Percentiles rank a stretch among this genome's conserved stretches.
Conservation (phyloP, 2,797 vertebrate genomes). For the Enteromius trimaculatus region DNA sequence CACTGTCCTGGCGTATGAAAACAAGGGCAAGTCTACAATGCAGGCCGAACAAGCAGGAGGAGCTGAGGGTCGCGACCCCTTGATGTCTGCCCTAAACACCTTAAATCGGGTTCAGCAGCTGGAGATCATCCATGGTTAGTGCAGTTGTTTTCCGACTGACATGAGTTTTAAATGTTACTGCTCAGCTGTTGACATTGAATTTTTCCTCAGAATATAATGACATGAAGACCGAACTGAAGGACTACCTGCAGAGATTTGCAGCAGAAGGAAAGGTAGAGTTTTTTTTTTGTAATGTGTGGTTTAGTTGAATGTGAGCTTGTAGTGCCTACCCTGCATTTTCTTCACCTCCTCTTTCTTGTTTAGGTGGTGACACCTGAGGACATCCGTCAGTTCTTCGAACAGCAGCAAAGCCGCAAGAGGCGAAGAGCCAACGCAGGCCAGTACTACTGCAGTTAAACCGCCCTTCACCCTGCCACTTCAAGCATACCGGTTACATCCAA, state of each 20-base stretch:
- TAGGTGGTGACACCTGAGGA: constrained; percentile 82
- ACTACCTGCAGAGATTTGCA: constrained; percentile 94
- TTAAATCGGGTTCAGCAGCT: constrained; percentile 94
- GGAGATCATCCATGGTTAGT: constrained; percentile 90
- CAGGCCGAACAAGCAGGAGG: constrained; percentile 71
- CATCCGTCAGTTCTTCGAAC: constrained; percentile 80
- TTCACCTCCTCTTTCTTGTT: background rate
- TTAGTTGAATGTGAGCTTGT: background rate
- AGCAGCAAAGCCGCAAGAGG: constrained; percentile 77
- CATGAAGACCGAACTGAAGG: constrained; percentile 93
- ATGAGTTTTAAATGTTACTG: background rate
- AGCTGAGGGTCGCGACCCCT: constrained; percentile 82
- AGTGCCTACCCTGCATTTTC: background rate
- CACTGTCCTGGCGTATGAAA: constrained; percentile 94
- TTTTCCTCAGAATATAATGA: constrained; percentile 90
- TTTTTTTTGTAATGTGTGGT: background rate
- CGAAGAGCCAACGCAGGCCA: constrained; percentile 63
- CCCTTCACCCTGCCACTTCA: background rate
- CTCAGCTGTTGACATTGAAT: background rate
- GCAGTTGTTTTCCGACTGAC: background rate
- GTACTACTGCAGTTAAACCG: constrained; percentile 72
- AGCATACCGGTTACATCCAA: constrained; percentile 16
- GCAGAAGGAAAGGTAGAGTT: constrained; percentile 90
- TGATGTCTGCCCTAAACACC: constrained; percentile 93
- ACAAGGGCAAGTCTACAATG: constrained; percentile 85